Conservation (phyloP, 2,113 vertebrate genomes). For the Perca flavescens region DNA sequence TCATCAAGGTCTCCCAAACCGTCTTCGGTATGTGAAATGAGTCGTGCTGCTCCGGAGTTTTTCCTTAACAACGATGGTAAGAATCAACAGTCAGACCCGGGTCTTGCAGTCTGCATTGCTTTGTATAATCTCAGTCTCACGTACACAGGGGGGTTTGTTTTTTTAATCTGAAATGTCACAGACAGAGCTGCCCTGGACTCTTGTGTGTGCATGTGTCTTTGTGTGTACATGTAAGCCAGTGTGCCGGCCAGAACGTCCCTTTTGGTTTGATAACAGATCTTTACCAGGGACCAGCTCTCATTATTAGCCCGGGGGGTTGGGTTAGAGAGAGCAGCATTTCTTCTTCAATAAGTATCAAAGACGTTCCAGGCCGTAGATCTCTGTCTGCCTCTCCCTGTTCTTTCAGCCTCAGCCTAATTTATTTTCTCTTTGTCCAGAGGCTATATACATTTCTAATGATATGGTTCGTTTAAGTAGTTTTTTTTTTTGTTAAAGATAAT, state of each 20-base stretch:
- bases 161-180: constrained; percentile 47
- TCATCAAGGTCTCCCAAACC: no score
- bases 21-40: no score
- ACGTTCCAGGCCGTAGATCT: constrained; percentile 16
- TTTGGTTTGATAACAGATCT: constrained; percentile 28
- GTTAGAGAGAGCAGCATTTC: constrained; percentile 38
- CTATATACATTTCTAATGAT: neutral
- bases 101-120: neutral
- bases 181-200: constrained; percentile 16
- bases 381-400: neutral
- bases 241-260: neutral
- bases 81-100: neutral
- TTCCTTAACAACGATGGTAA: no score
- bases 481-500: no score
- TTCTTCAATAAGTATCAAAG: constrained; percentile 41
- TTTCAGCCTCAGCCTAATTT: constrained; percentile 1
- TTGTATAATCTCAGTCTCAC: constrained; percentile 3
- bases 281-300: constrained; percentile 20
- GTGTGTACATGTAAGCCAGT: neutral
- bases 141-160: constrained; percentile 16
- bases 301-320: constrained; percentile 1
- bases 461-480: neutral
- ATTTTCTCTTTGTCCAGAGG: neutral
- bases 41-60: no score
- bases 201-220: neutral